Percentiles rank a stretch among this genome's conserved stretches.
Conservation (phyloP, 37 sponge, comb jelly and placozoan genomes). For the Eunapius fragilis region DNA sequence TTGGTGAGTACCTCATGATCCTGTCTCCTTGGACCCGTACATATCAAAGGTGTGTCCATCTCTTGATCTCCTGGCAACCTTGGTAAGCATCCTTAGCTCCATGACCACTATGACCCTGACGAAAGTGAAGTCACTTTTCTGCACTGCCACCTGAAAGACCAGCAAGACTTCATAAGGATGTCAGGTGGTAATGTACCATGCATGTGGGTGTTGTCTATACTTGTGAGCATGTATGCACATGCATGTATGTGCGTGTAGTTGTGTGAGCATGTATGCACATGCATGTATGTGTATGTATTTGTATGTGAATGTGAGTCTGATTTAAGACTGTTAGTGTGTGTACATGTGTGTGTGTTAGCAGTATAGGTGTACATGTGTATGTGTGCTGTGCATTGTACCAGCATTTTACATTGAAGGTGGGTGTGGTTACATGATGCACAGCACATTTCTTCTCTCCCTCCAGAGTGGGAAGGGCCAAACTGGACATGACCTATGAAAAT, state of each 20-base stretch:
- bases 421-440: background rate
- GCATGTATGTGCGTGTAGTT: too few relatives aligned
- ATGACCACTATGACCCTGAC: conserved; percentile 39
- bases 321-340: too few relatives aligned
- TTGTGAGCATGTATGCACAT: too few relatives aligned
- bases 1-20: conserved; percentile 56
- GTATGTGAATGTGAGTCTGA: too few relatives aligned
- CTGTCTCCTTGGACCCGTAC: conserved; percentile 42
- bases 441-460: background rate
- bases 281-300: too few relatives aligned
- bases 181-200: conserved; percentile 27
- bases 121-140: conserved; percentile 84
- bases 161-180: conserved; percentile 71
- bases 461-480: conserved; percentile 59
- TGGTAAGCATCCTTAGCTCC: background rate
- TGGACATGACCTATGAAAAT: conserved; percentile 50
- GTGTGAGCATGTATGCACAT: too few relatives aligned
- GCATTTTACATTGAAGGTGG: background rate
- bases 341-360: too few relatives aligned
- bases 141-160: conserved; percentile 80
- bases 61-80: background rate
- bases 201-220: too few relatives aligned
- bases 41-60: conserved; percentile 50
- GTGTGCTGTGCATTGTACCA: background rate
- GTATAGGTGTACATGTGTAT: too few relatives aligned